Conservation (phyloP, 2,888 invertebrate genomes). For the Chymomyza fuscimana region DNA sequence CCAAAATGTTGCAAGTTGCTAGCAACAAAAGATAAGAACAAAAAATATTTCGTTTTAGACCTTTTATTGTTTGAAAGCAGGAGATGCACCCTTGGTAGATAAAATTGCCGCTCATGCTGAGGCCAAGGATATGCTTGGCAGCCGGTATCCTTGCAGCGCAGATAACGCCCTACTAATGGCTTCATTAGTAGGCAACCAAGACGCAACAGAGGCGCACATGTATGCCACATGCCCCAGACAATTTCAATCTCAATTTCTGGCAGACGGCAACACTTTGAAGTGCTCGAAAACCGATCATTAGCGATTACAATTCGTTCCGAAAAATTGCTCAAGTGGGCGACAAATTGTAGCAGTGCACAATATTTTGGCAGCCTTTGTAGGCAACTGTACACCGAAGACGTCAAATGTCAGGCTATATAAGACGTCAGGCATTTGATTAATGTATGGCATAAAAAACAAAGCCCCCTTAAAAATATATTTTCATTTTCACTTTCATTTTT, state of each 20-base stretch:
- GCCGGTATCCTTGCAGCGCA: constrained; percentile 40
- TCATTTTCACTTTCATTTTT: constrained; percentile 10
- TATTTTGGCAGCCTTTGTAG: constrained; percentile 7
- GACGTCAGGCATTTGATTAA: constrained; percentile 37
- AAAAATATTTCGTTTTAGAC: constrained; percentile 36
- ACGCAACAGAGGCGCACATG: constrained; percentile 46
- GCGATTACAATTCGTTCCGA: constrained; percentile 45
- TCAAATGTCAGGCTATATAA: constrained; percentile 7
- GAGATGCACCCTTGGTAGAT: background rate
- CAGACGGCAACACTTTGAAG: constrained; percentile 59
- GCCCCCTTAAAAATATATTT: background rate
- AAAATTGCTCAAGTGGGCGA: constrained; percentile 32
- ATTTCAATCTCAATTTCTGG: constrained; percentile 37
- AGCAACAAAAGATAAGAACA: constrained; percentile 31
- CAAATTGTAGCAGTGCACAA: constrained; percentile 3
- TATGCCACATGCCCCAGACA: constrained; percentile 64
- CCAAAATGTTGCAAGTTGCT: constrained; percentile 55
- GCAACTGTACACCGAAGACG: background rate
- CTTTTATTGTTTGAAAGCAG: constrained; percentile 21
- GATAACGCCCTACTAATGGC: constrained; percentile 70
- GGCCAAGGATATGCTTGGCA: constrained; percentile 39
- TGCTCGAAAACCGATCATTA: constrained; percentile 41
- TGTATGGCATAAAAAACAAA: constrained; percentile 1
- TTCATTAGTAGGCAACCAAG: constrained; percentile 58
- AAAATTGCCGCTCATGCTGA: background rate